These are phyloP conservation scores for Eptesicus fuscus DNA, from an alignment of 2,113 vertebrate species.

Conservation along the genomic window DNA sequence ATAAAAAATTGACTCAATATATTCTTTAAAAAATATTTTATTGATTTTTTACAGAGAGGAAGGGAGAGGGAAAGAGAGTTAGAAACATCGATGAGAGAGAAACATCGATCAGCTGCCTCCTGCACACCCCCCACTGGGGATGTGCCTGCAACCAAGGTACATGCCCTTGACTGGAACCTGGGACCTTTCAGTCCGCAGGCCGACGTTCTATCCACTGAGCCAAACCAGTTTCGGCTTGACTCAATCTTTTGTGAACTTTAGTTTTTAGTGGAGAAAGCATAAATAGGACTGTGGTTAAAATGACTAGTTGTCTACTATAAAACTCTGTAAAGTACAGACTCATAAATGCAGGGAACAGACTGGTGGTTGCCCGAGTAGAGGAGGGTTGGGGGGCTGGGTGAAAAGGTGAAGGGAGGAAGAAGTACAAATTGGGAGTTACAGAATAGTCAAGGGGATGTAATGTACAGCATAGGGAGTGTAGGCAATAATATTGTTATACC, in stretches of 20 bases:
- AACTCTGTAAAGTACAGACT: neutral
- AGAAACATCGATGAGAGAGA: no score
- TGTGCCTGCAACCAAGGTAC: no score
- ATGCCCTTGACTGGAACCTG: no score
- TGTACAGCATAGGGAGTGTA: neutral
- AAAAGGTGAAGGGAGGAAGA: neutral
- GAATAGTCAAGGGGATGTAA: neutral
- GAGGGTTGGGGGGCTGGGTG: neutral
- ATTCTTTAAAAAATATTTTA: no score
- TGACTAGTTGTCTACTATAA: neutral
- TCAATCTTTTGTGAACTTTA: neutral
- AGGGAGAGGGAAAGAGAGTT: no score
- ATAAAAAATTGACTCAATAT: neutral
- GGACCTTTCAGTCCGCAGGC: no score
- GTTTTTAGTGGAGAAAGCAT: neutral
- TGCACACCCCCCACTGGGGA: no score
- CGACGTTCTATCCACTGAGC: no score
- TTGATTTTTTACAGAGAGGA: no score
- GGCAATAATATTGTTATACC: neutral
- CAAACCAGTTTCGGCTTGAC: no score
- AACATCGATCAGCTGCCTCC: no score
- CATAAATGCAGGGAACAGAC: neutral
- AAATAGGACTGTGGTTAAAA: neutral
- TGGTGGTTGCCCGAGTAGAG: neutral
- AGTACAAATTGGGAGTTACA: neutral